Percentiles rank a stretch among this genome's conserved stretches.
These are phyloP conservation scores for Eutrigla gurnardus DNA, from an alignment of 2,797 vertebrate genomes.

Conservation along the genomic window DNA sequence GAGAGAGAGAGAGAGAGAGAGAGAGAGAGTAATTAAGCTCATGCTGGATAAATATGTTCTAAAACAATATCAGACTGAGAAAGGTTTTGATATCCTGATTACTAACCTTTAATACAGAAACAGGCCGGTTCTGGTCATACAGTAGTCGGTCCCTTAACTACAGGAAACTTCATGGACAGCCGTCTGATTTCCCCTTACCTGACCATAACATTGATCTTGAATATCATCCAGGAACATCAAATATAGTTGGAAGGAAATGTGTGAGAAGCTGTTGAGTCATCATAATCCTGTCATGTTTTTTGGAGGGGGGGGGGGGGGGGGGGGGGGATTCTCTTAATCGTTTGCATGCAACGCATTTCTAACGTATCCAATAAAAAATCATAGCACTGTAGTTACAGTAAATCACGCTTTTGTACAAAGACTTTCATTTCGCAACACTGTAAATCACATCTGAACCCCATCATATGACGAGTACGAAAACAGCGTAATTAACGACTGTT, in stretches of 20 bases:
- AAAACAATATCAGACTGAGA: slow-evolving; percentile 75
- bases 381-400: too few species aligned
- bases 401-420: not conserved
- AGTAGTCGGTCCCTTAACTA: not conserved
- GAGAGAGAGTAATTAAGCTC: slow-evolving; percentile 73
- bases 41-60: slow-evolving; percentile 77
- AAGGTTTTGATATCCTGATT: slow-evolving; percentile 69
- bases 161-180: not conserved
- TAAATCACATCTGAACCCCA: not conserved
- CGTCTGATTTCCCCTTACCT: not conserved
- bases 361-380: not conserved
- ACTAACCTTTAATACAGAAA: slow-evolving; percentile 73
- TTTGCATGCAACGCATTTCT: not conserved
- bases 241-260: not conserved
- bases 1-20: slow-evolving; percentile 16
- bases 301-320: too few species aligned
- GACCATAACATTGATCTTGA: not conserved
- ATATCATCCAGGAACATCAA: not conserved
- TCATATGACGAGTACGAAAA: not conserved
- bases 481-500: not conserved
- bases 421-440: not conserved
- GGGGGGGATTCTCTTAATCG: not conserved
- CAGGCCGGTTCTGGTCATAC: slow-evolving; percentile 22
- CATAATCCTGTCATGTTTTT: slow-evolving; percentile 11
- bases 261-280: slow-evolving; percentile 16